Percentiles rank a stretch among this genome's conserved stretches.
Evolutionary conservation across 2,888 invertebrate species (phyloP).

Genomic region (Leptura quadrifasciata): DNA sequence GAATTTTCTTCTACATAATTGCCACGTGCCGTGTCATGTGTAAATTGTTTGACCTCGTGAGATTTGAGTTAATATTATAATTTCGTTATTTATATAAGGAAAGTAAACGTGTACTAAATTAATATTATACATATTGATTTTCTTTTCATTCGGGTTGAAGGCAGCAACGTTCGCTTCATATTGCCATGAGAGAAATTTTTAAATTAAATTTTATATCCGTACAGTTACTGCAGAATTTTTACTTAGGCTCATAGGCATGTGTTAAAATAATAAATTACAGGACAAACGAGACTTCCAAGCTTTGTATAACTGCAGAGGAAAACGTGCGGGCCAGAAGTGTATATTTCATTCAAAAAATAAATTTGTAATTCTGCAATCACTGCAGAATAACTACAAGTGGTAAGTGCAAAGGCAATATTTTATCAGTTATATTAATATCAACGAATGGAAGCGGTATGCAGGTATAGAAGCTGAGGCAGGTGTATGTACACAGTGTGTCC

Average conservation of each 20-base stretch:
- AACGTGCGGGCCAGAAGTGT: neutral
- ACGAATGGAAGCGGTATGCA: no score
- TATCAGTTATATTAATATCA: no score
- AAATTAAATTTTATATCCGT: neutral
- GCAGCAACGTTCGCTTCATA: neutral
- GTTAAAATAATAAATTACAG: neutral
- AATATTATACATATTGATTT: conserved; percentile 18
- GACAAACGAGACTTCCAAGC: neutral
- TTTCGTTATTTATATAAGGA: conserved; percentile 13
- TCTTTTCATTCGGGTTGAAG: neutral
- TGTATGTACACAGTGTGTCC: no score
- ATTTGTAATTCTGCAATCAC: neutral
- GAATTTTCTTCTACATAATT: conserved; percentile 22
- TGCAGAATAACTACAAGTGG: neutral
- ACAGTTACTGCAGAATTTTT: neutral
- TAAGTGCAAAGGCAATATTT: no score
- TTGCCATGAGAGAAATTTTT: neutral
- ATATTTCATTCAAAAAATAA: neutral
- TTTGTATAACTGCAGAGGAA: neutral
- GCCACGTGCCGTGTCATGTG: conserved; percentile 25
- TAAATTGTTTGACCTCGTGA: conserved; percentile 9
- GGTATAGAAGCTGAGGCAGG: no score
- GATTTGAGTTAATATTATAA: conserved; percentile 17
- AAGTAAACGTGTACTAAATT: conserved; percentile 23
- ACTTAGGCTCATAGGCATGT: neutral